Evolutionary conservation across 1,140 invertebrate species (phyloP), one percentile per base, ranked within the genome.

Genomic region (Philopotamus ludificatus): DNA sequence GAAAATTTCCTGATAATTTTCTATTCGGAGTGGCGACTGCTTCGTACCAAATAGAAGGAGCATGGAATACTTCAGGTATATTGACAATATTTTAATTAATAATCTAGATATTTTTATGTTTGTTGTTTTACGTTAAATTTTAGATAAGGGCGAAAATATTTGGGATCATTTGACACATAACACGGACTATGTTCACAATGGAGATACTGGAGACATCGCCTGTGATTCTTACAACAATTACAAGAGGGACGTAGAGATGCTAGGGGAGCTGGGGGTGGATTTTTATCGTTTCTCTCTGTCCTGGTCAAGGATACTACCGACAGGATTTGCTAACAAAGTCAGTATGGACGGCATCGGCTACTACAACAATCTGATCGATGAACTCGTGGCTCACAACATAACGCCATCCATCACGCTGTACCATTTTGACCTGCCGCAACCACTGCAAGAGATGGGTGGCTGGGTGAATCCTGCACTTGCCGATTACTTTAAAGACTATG

Each of bases 21-120:
- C 54, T 79, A 53, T 82, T 83, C 67, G 85, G 84, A 22, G 72
- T 78, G 10, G 78, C 82, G 0, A 80, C 84, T 0, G 76, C 84
- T 0, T 74, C 85, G 1, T 87, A 87, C 74, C 86, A 88, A 77
- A 77, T 87, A 18, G 86, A 88, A 79, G 86, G 86, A 21, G 84
- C 73, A 8, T 88, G 85, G 85, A 82, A 86, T 73, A 78, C 73
- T 50, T 79, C 81, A 71, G 84, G 83, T 82, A 74, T n/a, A 57
- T 22, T 15, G 15, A 41, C 23, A 8, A 50, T 26, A 25, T 1
- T 3, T 15, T n/a, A n/a, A n/a, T 47, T 20, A 51, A 44, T 15
- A 66, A 59, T 60, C 66, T 26, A 54, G 60, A 64, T 63, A 21
- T 28, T 0, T 9, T 3, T 2, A 2, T 26, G 9, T 3, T 4